Percentiles rank a stretch among this genome's conserved stretches.
These are phyloP conservation scores for Halichondria panicea DNA, from an alignment of 37 sponge, comb jelly and placozoan species.

Conservation along the genomic window DNA sequence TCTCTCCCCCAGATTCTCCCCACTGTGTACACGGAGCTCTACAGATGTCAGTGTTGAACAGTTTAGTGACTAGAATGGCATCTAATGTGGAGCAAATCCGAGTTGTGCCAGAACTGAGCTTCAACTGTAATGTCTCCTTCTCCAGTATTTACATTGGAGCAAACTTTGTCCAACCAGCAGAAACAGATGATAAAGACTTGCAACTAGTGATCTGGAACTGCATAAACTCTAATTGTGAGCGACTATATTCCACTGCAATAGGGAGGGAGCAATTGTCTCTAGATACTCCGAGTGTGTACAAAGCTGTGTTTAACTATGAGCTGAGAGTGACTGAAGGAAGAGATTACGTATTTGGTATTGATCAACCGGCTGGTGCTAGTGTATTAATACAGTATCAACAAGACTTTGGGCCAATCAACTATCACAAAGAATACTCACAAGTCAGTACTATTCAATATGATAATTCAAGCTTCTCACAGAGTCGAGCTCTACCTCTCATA, in stretches of 20 bases:
- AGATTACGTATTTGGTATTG: conserved; percentile 7
- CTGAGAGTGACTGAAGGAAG: too few species aligned
- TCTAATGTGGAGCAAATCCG: too few species aligned
- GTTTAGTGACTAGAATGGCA: too few species aligned
- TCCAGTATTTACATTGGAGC: conserved; percentile 1
- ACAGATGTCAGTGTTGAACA: too few species aligned
- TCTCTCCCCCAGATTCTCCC: neutral
- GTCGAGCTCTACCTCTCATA: too few species aligned
- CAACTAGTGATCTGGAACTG: conserved; percentile 16
- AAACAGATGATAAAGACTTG: neutral
- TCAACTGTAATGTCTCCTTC: conserved; percentile 24
- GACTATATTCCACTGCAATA: neutral
- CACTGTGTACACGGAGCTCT: too few species aligned
- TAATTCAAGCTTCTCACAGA: too few species aligned
- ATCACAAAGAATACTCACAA: neutral
- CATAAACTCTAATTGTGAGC: too few species aligned
- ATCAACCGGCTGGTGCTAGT: neutral
- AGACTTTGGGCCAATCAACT: neutral
- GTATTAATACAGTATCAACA: neutral
- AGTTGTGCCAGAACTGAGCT: conserved; percentile 15
- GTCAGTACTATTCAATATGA: neutral
- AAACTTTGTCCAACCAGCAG: neutral
- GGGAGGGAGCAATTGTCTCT: too few species aligned
- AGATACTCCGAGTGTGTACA: too few species aligned
- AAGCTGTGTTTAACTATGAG: too few species aligned